Base-by-base conservation (phyloP, 2,797 vertebrate genomes). In the Acanthurus lineatus region DNA sequence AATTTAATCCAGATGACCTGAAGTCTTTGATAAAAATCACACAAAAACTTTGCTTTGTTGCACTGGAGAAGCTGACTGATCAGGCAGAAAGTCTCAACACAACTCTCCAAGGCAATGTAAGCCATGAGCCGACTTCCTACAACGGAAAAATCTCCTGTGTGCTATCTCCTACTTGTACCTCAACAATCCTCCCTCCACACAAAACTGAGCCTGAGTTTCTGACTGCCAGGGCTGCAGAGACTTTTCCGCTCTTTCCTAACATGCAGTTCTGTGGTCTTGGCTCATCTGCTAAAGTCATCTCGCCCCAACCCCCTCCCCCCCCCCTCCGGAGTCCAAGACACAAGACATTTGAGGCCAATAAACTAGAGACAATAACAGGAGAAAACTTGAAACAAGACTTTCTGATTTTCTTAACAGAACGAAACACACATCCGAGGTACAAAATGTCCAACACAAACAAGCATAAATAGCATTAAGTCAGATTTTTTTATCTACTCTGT, bases 281-380 rank as follows among this genome's bases (percentile, higher is more conserved):
- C 80, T 90, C 86, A 86, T 92, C 92, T 95, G 93, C 40, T 89
- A 52, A 91, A 94, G 82, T 83, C 81, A 91, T 95, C 80, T 87
- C 35, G 15, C 40, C 64, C 56, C 68, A 22, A 5, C 25, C 32
- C 12, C 16, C 22, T 32, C 12, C 14, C 22, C 35, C 22, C 22
- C n/a, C 40, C 59, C 6, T 63, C 45, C 49, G 20, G 66, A 81
- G 6, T 66, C 45, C 47, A 22, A 71, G 79, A 69, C 28, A 54
- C 63, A 79, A 69, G 77, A 81, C 71, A 58, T 78, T 35, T 51
- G 73, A 82, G 63, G 73, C 76, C 81, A 78, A 28, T 88, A 67
- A 85, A 90, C 75, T 8, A 58, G 48, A 86, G 53, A 86, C 79
- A 86, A 85, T 82, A 67, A 86, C 69, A 76, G 61, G 66, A 85